phyloP scores from a whole-genome alignment of 1,140 invertebrate genomes.

The Zaprionus ghesquierei region DNA sequence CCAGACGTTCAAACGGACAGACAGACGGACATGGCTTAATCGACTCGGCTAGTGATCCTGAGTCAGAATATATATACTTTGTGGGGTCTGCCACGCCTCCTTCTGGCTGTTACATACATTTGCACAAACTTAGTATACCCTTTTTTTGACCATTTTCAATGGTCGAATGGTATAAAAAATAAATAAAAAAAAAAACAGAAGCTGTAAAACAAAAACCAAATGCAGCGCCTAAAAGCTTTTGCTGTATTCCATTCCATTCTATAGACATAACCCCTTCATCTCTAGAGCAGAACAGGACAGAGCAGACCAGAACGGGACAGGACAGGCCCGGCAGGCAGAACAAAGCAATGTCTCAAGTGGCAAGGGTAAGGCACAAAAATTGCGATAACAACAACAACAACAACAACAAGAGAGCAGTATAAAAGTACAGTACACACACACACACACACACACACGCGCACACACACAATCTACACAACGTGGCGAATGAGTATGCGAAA shows the following conservation, averaged over 20 bases:
- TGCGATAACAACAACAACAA: constrained; percentile 52
- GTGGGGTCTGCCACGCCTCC: too few relatives aligned
- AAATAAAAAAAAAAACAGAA: constrained; percentile 5
- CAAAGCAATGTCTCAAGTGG: constrained; percentile 81
- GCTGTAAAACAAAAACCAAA: constrained; percentile 3
- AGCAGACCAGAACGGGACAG: background rate
- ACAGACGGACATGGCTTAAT: too few relatives aligned
- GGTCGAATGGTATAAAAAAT: too few relatives aligned
- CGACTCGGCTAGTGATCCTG: too few relatives aligned
- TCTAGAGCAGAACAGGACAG: constrained; percentile 17
- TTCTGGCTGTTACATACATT: too few relatives aligned
- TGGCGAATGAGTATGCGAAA: constrained; percentile 63
- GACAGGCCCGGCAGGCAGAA: constrained; percentile 50
- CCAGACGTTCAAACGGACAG: too few relatives aligned
- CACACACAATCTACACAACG: constrained; percentile 40
- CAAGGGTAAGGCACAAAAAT: constrained; percentile 71
- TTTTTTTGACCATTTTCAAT: too few relatives aligned
- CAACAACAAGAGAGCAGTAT: constrained; percentile 32
- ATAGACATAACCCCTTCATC: constrained; percentile 69
- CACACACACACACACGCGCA: too few relatives aligned
- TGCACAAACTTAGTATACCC: too few relatives aligned
- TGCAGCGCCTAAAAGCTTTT: constrained; percentile 68
- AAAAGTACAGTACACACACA: constrained; percentile 40
- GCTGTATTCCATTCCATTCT: constrained; percentile 34
- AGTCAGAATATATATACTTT: too few relatives aligned